Evolutionary conservation across 2,113 vertebrate species (phyloP).

Genomic region (Campylomormyrus tamandua): DNA sequence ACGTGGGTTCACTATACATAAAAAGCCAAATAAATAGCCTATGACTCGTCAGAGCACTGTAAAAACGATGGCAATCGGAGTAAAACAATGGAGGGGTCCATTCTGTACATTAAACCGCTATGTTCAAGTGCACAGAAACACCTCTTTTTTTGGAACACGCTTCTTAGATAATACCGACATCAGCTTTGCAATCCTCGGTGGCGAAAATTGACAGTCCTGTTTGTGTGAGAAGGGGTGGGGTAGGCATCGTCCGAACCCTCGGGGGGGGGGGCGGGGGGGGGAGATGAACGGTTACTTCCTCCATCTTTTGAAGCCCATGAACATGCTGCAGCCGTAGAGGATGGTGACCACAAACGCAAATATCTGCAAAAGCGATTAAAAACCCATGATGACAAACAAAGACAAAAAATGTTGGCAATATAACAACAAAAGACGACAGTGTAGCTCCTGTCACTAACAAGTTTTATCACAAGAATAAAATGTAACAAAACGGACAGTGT

Average conservation of each 20-base stretch:
- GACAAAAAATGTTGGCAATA: background rate
- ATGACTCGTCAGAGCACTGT: background rate
- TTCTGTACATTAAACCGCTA: background rate
- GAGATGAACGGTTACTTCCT: conserved; percentile 34
- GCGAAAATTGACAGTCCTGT: background rate
- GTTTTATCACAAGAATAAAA: background rate
- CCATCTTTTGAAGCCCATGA: conserved; percentile 67
- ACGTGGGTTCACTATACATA: background rate
- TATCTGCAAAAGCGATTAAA: conserved; percentile 45
- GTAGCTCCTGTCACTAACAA: background rate
- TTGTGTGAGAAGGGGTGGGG: background rate
- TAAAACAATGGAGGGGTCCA: background rate
- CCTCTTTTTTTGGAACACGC: background rate
- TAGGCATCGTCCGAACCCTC: too few relatives aligned
- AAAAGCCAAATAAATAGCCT: background rate
- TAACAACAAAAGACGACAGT: background rate
- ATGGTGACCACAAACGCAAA: conserved; percentile 60
- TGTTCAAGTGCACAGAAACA: background rate
- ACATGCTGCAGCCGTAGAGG: conserved; percentile 62
- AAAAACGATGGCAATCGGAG: background rate
- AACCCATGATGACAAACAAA: background rate
- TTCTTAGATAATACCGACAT: background rate
- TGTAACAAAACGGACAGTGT: too few relatives aligned
- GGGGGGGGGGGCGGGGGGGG: too few relatives aligned
- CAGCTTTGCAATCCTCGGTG: conserved; percentile 1